Base-by-base conservation (phyloP, 92 coral and sea anemone genomes). In the Plumapathes pennacea region DNA sequence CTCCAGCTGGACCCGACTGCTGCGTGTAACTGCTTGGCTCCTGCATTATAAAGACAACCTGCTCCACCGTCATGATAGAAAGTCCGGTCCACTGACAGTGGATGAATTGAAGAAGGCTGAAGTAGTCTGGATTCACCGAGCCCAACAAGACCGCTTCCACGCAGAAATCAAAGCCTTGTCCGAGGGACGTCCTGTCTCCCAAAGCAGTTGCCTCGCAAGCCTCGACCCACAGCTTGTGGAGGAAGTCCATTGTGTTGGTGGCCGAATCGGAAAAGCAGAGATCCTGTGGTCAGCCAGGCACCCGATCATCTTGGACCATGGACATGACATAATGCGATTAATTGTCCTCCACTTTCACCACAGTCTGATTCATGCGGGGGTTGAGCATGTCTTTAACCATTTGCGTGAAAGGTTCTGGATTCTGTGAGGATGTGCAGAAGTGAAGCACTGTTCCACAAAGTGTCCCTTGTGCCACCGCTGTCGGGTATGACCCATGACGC, bases 321-420 rank as follows among this genome's bases (percentile, higher is more conserved):
- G 39, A 21, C 52, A 72, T 42, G 62, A 72, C 21, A 13, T 61
- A 7, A 50, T 74, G 1, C 54, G 64, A 8, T 37, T 71, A n/a
- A 43, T 57, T 13, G 76, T 56, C 24, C 42, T 28, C 56, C 54
- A 57, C 53, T 56, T 56, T 67, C 74, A 54, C 26, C 55, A 46
- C 22, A 57, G 38, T 48, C 70, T 60, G 47, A 46, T 31, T 26
- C 78, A 71, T 32, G 78, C 72, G 10, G 78, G 72, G 47, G 72
- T 71, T 2, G 78, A 71, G 38, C 78, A 69, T 33, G 69, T 67
- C 10, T 67, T 69, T 25, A 57, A 57, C 27, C 69, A 70, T 20
- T 5, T 70, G 1, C 57, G 79, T 3, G 79, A 71, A 53, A 61
- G 25, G 30, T 72, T 60, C 40, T 62, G 79, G 79, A 32, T 72